Percentiles rank a stretch among this genome's conserved stretches.
phyloP scores from a whole-genome alignment of 2,888 invertebrate genomes.

The Lithodes maja region DNA sequence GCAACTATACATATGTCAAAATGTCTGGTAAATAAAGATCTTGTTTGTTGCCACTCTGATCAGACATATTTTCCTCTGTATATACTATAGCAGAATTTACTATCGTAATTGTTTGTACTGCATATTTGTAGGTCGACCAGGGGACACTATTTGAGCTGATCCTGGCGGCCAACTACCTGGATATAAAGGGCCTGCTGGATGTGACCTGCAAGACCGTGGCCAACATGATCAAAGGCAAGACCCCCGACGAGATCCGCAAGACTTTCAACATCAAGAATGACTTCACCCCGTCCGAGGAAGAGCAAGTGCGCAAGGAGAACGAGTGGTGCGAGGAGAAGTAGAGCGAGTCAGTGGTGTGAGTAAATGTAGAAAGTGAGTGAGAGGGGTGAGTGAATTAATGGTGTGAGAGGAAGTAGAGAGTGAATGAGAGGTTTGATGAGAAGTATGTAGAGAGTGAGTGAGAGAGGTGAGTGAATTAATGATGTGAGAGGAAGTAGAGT shows the following conservation, averaged over 20 bases:
- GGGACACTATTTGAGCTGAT: constrained; percentile 97
- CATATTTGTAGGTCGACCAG: constrained; percentile 83
- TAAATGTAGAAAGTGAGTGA: neutral
- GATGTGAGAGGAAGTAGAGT: neutral
- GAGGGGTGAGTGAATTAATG: neutral
- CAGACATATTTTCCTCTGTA: too few relatives aligned
- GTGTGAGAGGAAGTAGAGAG: neutral
- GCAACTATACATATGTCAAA: too few relatives aligned
- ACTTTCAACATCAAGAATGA: constrained; percentile 98
- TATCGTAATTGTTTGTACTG: too few relatives aligned
- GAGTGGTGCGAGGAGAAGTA: constrained; percentile 95
- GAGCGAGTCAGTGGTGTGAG: neutral
- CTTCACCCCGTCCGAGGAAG: constrained; percentile 96
- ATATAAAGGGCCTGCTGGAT: constrained; percentile 92
- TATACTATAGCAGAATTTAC: too few relatives aligned
- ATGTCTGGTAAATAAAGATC: too few relatives aligned
- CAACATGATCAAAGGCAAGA: constrained; percentile 98
- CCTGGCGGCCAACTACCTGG: constrained; percentile 96
- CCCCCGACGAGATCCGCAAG: constrained; percentile 97
- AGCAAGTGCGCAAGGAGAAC: constrained; percentile 97
- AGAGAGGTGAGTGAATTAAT: neutral
- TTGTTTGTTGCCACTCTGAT: too few relatives aligned
- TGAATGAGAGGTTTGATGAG: neutral
- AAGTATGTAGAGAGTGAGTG: neutral
- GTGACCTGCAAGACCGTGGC: constrained; percentile 99